Evolutionary conservation across 2,113 vertebrate genomes (phyloP).

Genomic region (Podarcis muralis): DNA sequence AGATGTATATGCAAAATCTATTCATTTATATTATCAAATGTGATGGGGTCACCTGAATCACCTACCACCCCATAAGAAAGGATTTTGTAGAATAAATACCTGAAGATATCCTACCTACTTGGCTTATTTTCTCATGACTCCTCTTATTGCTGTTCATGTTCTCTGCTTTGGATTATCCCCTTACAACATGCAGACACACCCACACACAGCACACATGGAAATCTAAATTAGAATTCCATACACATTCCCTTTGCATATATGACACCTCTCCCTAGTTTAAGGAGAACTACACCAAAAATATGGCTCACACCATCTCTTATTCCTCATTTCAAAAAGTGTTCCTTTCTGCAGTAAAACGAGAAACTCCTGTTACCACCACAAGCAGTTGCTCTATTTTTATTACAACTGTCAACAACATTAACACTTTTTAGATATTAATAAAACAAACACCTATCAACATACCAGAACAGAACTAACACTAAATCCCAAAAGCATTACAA

Average conservation of each 20-base stretch:
- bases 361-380: conserved; percentile 27
- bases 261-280: neutral
- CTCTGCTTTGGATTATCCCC: neutral
- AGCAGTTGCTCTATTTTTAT: conserved; percentile 8
- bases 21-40: neutral
- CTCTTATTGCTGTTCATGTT: neutral
- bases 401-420: conserved; percentile 14
- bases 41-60: neutral
- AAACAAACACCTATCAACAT: conserved; percentile 38
- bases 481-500: conserved; percentile 42
- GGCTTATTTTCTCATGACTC: neutral
- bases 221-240: neutral
- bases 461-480: conserved; percentile 28
- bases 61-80: neutral
- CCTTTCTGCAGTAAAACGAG: conserved; percentile 31
- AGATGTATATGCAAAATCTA: neutral
- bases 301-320: neutral
- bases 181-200: neutral
- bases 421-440: conserved; percentile 54
- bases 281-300: neutral
- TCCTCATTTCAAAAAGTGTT: neutral
- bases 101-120: neutral
- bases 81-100: neutral
- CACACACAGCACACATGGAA: neutral
- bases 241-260: neutral